Percentiles rank a stretch among this genome's conserved stretches.
These are phyloP conservation scores for Drosophila pegasa DNA, from an alignment of 2,888 invertebrate genomes.

Conservation along the genomic window DNA sequence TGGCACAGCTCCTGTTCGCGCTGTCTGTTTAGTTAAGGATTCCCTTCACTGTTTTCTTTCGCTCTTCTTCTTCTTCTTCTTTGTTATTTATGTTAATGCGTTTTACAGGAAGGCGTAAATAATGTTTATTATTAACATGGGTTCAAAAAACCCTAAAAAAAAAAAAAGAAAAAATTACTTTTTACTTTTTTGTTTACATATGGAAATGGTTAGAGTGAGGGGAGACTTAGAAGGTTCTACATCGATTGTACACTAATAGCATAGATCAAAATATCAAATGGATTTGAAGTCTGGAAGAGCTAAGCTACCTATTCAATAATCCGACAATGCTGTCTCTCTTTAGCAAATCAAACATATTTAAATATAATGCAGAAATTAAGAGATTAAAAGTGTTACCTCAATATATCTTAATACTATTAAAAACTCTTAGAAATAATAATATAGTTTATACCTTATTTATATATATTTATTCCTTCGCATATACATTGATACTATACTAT, in stretches of 20 bases:
- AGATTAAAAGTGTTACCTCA: too few relatives aligned
- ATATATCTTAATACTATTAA: too few relatives aligned
- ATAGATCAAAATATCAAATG: too few relatives aligned
- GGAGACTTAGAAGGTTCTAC: not conserved
- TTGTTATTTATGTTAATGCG: constrained; percentile 25
- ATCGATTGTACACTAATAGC: not conserved
- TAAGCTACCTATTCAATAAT: not conserved
- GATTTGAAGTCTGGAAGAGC: not conserved
- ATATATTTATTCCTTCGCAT: too few relatives aligned
- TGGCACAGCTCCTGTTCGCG: constrained; percentile 44
- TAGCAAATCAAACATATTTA: too few relatives aligned
- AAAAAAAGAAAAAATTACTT: not conserved
- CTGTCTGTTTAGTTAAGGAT: constrained; percentile 71
- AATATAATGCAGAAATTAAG: too few relatives aligned
- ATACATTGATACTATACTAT: too few relatives aligned
- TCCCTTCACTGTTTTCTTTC: constrained; percentile 7
- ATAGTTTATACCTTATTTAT: too few relatives aligned
- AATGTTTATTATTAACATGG: constrained; percentile 78
- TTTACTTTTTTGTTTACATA: not conserved
- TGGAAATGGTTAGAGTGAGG: not conserved
- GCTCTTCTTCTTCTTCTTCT: not conserved
- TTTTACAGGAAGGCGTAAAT: constrained; percentile 38
- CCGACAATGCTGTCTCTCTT: too few relatives aligned
- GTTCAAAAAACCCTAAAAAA: constrained; percentile 34
- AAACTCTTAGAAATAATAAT: too few relatives aligned